Conservation (phyloP, 2,888 invertebrate genomes). For the Spodoptera littoralis region DNA sequence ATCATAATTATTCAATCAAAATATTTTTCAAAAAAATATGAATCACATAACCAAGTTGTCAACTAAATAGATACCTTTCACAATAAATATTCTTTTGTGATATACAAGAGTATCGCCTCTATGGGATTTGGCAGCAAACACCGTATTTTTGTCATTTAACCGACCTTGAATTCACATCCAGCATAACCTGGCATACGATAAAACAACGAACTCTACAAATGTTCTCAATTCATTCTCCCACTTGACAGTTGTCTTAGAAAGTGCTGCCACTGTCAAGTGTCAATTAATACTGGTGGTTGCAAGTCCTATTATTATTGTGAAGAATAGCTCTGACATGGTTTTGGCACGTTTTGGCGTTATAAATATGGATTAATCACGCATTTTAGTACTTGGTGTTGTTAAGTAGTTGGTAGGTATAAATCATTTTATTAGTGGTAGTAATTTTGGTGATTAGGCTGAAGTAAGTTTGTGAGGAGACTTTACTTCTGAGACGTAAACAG, state of each 20-base stretch:
- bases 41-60: too few relatives aligned
- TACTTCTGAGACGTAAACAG: neutral
- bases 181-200: slow-evolving; percentile 2
- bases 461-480: neutral
- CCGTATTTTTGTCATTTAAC: slow-evolving; percentile 42
- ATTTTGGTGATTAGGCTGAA: slow-evolving; percentile 2
- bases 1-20: too few relatives aligned
- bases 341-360: slow-evolving; percentile 53
- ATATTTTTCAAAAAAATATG: too few relatives aligned
- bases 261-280: slow-evolving; percentile 10
- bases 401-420: slow-evolving; percentile 10
- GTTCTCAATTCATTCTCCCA: neutral
- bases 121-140: slow-evolving; percentile 45
- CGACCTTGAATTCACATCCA: slow-evolving; percentile 42
- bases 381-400: slow-evolving; percentile 30
- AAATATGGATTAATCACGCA: slow-evolving; percentile 55
- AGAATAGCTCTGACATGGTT: slow-evolving; percentile 35
- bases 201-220: neutral
- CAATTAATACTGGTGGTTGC: slow-evolving; percentile 8
- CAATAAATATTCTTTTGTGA: slow-evolving; percentile 18
- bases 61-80: neutral
- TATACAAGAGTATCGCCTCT: slow-evolving; percentile 11
- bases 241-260: neutral
- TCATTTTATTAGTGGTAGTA: slow-evolving; percentile 21
- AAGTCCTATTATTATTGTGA: slow-evolving; percentile 30